Evolutionary conservation across 2,113 vertebrate genomes (phyloP).

Genomic region (Gallinago media): DNA sequence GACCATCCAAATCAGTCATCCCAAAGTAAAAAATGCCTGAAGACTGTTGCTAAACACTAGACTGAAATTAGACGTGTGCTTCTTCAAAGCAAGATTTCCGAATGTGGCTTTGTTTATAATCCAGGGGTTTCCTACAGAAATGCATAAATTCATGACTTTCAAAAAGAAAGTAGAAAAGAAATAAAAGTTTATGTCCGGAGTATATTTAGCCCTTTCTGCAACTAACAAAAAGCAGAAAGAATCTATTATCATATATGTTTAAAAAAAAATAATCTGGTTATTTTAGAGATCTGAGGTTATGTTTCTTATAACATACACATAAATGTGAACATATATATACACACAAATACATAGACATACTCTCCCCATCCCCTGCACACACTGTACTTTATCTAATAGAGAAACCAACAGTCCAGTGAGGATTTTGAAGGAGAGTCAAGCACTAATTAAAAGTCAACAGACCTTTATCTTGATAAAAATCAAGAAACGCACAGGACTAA

Average conservation of each 20-base stretch:
- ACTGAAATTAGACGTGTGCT: not conserved
- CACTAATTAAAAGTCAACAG: not conserved
- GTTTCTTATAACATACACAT: not conserved
- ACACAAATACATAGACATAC: not conserved
- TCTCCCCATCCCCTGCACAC: accelerated
- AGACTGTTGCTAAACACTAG: not conserved
- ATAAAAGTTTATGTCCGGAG: not conserved
- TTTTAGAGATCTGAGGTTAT: not conserved
- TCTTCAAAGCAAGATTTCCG: not conserved
- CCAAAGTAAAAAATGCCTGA: not conserved
- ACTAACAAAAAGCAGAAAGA: not conserved
- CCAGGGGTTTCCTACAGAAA: not conserved
- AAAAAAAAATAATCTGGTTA: not conserved
- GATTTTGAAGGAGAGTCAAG: not conserved
- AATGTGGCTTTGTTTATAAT: not conserved
- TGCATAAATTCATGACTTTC: not conserved
- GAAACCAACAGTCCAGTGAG: not conserved
- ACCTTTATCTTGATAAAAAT: not conserved
- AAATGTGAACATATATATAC: not conserved
- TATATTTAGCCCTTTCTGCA: not conserved
- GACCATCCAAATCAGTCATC: not conserved
- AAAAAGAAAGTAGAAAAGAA: not conserved
- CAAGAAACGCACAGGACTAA: not conserved
- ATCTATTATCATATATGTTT: not conserved
- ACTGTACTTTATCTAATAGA: not conserved